phyloP scores from a whole-genome alignment of 2,797 vertebrate genomes.

The Urocyon cinereoargenteus region DNA sequence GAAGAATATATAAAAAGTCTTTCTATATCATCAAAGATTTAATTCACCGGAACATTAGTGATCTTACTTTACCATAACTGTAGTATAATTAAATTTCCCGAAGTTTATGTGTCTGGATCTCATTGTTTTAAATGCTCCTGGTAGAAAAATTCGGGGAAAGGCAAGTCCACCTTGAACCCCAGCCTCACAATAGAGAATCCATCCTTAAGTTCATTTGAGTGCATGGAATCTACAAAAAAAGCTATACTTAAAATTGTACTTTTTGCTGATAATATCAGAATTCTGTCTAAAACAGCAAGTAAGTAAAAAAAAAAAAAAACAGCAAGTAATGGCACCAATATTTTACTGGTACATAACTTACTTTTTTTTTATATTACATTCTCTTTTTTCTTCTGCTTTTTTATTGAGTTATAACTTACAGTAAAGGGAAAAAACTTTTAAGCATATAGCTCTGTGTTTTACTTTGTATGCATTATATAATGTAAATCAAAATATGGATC shows the following conservation, averaged over 20 bases:
- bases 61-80: background rate
- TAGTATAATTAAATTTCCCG: conserved; percentile 22
- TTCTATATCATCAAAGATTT: conserved; percentile 22
- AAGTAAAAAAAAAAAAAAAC: too few relatives aligned
- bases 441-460: background rate
- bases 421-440: background rate
- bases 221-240: background rate
- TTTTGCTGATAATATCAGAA: background rate
- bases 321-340: background rate
- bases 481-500: background rate
- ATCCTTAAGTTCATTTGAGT: background rate
- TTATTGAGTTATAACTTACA: background rate
- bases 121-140: background rate
- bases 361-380: background rate
- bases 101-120: background rate
- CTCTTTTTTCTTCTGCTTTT: background rate
- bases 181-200: background rate
- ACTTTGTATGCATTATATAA: background rate
- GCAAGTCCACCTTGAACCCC: background rate
- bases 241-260: background rate
- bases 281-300: background rate
- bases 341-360: background rate
- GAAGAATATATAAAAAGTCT: background rate
- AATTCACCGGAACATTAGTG: conserved; percentile 26
- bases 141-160: background rate